phyloP scores from a whole-genome alignment of 2,113 vertebrate genomes.

The Myrmophylax atrothorax region DNA sequence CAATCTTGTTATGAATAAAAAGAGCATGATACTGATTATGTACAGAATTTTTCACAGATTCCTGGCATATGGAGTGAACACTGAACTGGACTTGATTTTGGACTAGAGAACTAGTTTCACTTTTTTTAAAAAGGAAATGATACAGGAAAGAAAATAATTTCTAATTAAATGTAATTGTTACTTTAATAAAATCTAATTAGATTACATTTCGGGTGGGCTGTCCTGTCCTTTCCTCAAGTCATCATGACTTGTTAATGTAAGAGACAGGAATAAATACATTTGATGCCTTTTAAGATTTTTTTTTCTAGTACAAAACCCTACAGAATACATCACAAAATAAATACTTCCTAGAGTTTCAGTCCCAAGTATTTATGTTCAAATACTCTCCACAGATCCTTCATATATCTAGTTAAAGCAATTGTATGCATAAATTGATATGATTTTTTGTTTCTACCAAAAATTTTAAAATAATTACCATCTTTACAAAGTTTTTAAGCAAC shows the following conservation, averaged over 20 bases:
- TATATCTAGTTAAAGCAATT: background rate
- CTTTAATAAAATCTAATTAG: background rate
- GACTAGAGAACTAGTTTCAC: too few species aligned
- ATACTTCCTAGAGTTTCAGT: background rate
- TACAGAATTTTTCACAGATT: background rate
- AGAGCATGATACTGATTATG: background rate
- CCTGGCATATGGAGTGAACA: background rate
- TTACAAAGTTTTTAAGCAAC: background rate
- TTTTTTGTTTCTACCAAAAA: background rate
- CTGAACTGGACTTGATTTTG: too few species aligned
- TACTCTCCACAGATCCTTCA: background rate
- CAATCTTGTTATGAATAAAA: background rate
- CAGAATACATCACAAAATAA: background rate
- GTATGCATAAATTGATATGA: background rate
- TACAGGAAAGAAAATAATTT: background rate
- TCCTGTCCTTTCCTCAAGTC: background rate
- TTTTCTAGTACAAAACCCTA: background rate
- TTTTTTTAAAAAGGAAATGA: background rate
- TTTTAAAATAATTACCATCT: background rate
- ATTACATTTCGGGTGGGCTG: background rate
- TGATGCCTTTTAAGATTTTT: background rate
- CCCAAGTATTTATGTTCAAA: background rate
- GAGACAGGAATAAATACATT: background rate
- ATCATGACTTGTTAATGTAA: background rate
- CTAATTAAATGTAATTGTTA: background rate